These are phyloP conservation scores for Drosophila fungiperda DNA, from an alignment of 2,888 invertebrate species.

Conservation along the genomic window DNA sequence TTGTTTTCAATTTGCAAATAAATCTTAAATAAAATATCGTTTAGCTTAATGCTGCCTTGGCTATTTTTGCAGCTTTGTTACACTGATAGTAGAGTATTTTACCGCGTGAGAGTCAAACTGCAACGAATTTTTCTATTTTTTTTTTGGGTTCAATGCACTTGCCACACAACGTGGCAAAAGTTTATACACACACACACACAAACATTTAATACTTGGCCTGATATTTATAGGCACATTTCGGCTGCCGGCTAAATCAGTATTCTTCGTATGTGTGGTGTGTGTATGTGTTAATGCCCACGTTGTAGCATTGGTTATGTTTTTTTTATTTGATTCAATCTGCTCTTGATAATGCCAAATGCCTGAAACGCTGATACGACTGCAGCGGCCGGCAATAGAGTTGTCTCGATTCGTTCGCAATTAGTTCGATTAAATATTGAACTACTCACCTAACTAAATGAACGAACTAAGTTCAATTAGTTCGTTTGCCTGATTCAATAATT, in stretches of 20 bases:
- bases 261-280: constrained; percentile 44
- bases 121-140: background rate
- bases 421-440: background rate
- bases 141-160: constrained; percentile 72
- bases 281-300: constrained; percentile 51
- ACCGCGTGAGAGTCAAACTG: background rate
- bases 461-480: background rate
- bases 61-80: background rate
- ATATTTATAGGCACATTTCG: constrained; percentile 63
- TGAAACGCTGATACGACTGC: constrained; percentile 41
- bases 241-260: constrained; percentile 57
- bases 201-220: constrained; percentile 28
- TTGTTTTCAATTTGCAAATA: background rate
- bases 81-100: constrained; percentile 3
- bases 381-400: constrained; percentile 11
- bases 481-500: background rate
- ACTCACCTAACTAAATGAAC: background rate
- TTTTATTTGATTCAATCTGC: constrained; percentile 22
- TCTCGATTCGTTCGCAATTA: background rate
- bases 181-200: constrained; percentile 44
- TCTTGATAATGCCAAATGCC: constrained; percentile 73
- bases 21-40: background rate
- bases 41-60: background rate
- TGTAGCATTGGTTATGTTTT: constrained; percentile 60
- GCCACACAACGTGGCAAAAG: constrained; percentile 59